Percentiles rank a stretch among this genome's conserved stretches.
These are phyloP conservation scores for Suricata suricatta DNA, from an alignment of 2,113 vertebrate species.

Conservation along the genomic window DNA sequence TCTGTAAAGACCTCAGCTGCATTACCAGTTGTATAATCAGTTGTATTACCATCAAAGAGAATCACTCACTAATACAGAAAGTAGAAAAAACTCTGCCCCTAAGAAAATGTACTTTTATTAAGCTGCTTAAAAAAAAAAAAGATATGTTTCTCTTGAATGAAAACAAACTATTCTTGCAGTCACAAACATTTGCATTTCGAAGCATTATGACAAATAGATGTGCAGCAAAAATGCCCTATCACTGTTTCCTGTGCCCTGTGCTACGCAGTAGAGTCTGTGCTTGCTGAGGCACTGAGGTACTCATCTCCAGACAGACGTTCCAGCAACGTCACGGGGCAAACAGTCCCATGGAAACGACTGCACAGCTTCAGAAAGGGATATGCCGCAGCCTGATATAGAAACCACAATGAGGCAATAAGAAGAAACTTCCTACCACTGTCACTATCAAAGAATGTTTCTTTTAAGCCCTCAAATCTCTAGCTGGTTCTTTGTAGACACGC, in stretches of 20 bases:
- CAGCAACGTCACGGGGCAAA: not conserved
- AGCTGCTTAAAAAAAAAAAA: not conserved
- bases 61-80: not conserved
- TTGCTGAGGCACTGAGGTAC: not conserved
- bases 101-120: not conserved
- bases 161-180: not conserved
- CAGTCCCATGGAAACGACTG: not conserved
- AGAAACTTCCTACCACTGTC: not conserved
- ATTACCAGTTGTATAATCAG: not conserved
- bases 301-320: not conserved
- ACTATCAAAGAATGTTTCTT: not conserved
- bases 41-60: not conserved
- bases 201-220: not conserved
- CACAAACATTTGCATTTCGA: slow-evolving; percentile 1
- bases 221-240: not conserved
- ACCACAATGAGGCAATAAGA: not conserved
- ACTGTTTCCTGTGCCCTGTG: not conserved
- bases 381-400: not conserved
- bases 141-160: not conserved
- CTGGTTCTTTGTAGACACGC: not conserved
- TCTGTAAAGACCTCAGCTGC: not conserved
- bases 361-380: not conserved
- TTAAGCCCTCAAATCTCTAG: not conserved
- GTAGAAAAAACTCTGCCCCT: not conserved
- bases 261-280: too few relatives aligned